These are phyloP conservation scores for Ceratina australensis DNA, from an alignment of 1,140 invertebrate species.

Conservation along the genomic window DNA sequence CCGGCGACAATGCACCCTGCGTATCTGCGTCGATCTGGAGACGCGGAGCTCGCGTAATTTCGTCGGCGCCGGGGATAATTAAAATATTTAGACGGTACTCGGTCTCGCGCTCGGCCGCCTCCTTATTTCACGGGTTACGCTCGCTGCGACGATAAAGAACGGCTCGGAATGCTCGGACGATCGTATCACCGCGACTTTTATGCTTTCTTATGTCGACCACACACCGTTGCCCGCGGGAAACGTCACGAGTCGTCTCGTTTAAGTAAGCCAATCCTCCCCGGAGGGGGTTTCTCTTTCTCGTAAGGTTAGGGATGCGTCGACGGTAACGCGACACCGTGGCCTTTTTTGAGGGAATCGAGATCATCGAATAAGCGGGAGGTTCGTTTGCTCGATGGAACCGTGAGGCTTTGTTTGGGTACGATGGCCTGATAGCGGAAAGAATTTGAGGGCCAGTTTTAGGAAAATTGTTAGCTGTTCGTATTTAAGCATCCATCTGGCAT, in stretches of 20 bases:
- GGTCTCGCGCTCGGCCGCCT: slow-evolving; percentile 10
- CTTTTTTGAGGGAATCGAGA: slow-evolving; percentile 44
- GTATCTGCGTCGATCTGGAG: slow-evolving; percentile 26
- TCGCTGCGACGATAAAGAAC: slow-evolving; percentile 56
- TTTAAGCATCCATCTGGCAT: too few relatives aligned
- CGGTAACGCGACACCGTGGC: slow-evolving; percentile 50
- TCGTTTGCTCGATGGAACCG: background rate
- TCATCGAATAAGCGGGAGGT: slow-evolving; percentile 43
- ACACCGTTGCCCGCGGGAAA: slow-evolving; percentile 41
- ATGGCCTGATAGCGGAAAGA: background rate
- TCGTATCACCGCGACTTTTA: slow-evolving; percentile 68
- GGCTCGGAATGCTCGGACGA: slow-evolving; percentile 61
- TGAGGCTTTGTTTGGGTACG: background rate
- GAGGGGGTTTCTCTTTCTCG: slow-evolving; percentile 2
- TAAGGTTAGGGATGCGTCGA: slow-evolving; percentile 48
- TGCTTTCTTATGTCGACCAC: slow-evolving; percentile 67
- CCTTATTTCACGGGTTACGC: slow-evolving; percentile 15
- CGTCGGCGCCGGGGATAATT: slow-evolving; percentile 52
- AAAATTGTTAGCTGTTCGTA: too few relatives aligned
- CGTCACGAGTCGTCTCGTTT: slow-evolving; percentile 38
- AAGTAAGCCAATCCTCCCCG: slow-evolving; percentile 48
- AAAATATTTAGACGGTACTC: slow-evolving; percentile 61
- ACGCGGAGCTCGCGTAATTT: slow-evolving; percentile 34
- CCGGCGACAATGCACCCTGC: slow-evolving; percentile 31
- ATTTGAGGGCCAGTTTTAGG: background rate